A percentile compares a stretch with the other conserved stretches of the same genome.
phyloP scores from a whole-genome alignment of 2,888 invertebrate genomes.

The Zeuzera pyrina region DNA sequence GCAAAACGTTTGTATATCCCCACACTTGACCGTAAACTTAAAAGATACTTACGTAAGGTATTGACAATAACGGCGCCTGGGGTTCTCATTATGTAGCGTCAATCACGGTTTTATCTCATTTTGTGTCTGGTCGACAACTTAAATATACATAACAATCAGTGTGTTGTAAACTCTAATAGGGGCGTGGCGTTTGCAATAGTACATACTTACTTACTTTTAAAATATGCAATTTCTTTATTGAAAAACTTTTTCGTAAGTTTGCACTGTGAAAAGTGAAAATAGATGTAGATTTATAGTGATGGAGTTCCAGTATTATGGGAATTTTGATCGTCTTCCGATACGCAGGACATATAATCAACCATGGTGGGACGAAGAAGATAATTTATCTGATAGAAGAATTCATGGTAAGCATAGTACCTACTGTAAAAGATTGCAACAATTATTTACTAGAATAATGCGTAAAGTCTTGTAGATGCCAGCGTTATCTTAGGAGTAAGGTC shows the following conservation, averaged over 20 bases:
- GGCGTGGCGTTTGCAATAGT: constrained; percentile 44
- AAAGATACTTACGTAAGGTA: no score
- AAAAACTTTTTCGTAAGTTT: not conserved
- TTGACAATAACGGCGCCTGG: no score
- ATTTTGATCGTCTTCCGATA: constrained; percentile 41
- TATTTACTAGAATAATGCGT: no score
- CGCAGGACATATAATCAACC: constrained; percentile 49
- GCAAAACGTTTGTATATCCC: no score
- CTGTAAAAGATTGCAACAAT: no score
- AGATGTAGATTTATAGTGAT: constrained; percentile 26
- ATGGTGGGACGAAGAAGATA: constrained; percentile 65
- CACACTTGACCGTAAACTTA: no score
- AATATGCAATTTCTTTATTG: not conserved
- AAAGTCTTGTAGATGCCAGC: no score
- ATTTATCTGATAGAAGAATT: constrained; percentile 50
- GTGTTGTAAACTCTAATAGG: constrained; percentile 39
- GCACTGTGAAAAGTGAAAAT: no score
- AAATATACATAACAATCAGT: constrained; percentile 43
- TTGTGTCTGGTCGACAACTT: constrained; percentile 36
- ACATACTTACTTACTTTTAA: no score
- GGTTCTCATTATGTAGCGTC: constrained; percentile 32
- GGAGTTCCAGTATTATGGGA: constrained; percentile 64
- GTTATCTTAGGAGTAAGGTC: no score
- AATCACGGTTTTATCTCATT: constrained; percentile 51
- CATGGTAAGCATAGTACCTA: constrained; percentile 47